Percentiles rank a stretch among this genome's conserved stretches.
These are phyloP conservation scores for Halesus radiatus DNA, from an alignment of 1,140 invertebrate species.

Conservation along the genomic window DNA sequence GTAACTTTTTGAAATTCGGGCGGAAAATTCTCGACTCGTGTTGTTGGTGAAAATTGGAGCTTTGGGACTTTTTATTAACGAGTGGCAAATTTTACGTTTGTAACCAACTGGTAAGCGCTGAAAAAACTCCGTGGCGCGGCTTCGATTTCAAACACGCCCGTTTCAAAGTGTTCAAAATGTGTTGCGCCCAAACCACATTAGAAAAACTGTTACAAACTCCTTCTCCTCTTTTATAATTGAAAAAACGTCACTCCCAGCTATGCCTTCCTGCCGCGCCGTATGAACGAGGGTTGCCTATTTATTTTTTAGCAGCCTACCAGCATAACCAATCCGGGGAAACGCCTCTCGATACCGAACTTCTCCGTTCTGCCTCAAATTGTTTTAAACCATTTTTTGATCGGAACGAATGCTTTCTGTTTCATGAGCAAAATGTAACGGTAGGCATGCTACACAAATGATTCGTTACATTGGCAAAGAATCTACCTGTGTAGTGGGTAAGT, in stretches of 20 bases:
- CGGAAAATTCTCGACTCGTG: conserved; percentile 13
- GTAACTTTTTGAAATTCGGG: conserved; percentile 30
- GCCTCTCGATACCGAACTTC: not conserved
- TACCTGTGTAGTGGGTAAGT: no score
- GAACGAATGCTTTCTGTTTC: conserved; percentile 7
- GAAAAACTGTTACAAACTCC: conserved; percentile 55
- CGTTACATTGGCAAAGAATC: no score
- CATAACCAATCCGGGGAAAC: conserved; percentile 41
- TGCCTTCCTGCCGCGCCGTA: conserved; percentile 49
- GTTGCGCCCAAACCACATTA: conserved; percentile 51
- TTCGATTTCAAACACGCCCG: conserved; percentile 42
- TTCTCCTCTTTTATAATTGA: conserved; percentile 56
- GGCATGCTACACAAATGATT: no score
- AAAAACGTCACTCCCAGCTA: conserved; percentile 55
- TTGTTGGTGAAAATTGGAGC: conserved; percentile 25
- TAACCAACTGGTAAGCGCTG: conserved; percentile 21
- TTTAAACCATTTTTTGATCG: not conserved
- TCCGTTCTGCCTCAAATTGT: conserved; percentile 18
- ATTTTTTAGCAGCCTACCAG: conserved; percentile 47
- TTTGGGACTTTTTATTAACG: conserved; percentile 33
- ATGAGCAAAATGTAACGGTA: not conserved
- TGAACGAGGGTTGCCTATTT: conserved; percentile 56
- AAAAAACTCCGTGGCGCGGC: not conserved
- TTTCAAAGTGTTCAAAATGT: conserved; percentile 48
- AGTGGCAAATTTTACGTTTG: conserved; percentile 32